Evolutionary conservation across 2,888 invertebrate species (phyloP).

Genomic region (Dolichopus griseipennis): DNA sequence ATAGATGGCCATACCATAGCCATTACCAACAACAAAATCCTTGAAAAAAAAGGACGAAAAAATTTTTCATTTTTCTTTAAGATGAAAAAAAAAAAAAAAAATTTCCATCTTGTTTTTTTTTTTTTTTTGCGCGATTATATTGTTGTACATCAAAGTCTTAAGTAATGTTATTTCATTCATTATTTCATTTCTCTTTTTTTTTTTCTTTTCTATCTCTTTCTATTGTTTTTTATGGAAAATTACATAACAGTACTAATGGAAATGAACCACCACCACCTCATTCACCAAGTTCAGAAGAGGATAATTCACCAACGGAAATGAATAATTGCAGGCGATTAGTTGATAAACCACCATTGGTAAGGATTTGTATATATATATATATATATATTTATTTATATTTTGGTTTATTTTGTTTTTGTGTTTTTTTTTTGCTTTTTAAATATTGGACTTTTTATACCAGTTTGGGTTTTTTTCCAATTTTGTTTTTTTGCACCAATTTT

Average conservation of each 20-base stretch:
- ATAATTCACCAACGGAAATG: constrained; percentile 78
- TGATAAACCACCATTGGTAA: constrained; percentile 66
- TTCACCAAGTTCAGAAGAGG: constrained; percentile 67
- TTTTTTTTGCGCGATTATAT: not conserved
- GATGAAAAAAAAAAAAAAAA: not conserved
- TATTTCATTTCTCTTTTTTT: not conserved
- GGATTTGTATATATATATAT: constrained; percentile 16
- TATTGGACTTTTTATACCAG: not conserved
- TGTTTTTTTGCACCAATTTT: no score
- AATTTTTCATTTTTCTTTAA: not conserved
- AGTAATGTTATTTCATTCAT: not conserved
- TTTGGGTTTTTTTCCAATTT: no score
- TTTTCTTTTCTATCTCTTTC: not conserved
- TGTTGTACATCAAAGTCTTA: not conserved
- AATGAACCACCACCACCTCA: constrained; percentile 31
- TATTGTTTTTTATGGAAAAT: not conserved
- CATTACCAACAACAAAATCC: no score
- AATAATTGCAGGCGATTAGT: constrained; percentile 74
- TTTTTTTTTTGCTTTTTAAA: not conserved
- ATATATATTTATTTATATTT: not conserved
- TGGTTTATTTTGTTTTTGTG: not conserved
- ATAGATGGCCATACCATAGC: not conserved
- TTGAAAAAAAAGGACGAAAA: no score
- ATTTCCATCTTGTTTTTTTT: not conserved
- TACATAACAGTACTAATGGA: constrained; percentile 21